Evolutionary conservation across 2,888 invertebrate genomes (phyloP).

Genomic region (Endomychus coccineus): DNA sequence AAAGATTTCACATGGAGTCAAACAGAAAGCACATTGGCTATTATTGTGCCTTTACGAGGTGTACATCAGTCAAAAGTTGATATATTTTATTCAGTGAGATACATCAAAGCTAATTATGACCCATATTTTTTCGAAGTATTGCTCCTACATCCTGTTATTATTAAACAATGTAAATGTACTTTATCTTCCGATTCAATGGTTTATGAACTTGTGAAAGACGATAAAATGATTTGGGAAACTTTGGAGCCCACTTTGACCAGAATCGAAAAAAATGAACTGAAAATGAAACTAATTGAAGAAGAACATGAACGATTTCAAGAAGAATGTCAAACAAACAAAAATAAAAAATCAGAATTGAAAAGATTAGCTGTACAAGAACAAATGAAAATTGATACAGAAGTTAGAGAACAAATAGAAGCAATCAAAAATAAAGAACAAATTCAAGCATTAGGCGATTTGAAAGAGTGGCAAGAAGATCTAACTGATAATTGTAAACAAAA

Average conservation of each 20-base stretch:
- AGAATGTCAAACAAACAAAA: slow-evolving; percentile 47
- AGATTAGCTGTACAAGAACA: slow-evolving; percentile 54
- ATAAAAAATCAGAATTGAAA: slow-evolving; percentile 50
- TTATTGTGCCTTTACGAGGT: slow-evolving; percentile 60
- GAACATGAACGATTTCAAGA: slow-evolving; percentile 51
- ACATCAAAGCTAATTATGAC: slow-evolving; percentile 64
- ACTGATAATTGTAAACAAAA: slow-evolving; percentile 3
- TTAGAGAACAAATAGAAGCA: slow-evolving; percentile 55
- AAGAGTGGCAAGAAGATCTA: slow-evolving; percentile 10
- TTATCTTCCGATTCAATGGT: slow-evolving; percentile 52
- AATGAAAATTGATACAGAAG: slow-evolving; percentile 51
- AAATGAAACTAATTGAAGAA: slow-evolving; percentile 52
- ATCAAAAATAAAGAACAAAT: slow-evolving; percentile 55
- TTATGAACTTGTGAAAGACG: slow-evolving; percentile 59
- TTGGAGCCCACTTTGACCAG: slow-evolving; percentile 52
- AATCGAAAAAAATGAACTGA: slow-evolving; percentile 49
- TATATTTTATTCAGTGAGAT: slow-evolving; percentile 60
- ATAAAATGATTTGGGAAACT: slow-evolving; percentile 49
- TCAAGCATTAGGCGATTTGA: slow-evolving; percentile 58
- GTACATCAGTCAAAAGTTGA: slow-evolving; percentile 58
- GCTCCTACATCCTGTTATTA: slow-evolving; percentile 55
- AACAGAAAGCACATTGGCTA: slow-evolving; percentile 52
- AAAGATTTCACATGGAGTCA: slow-evolving; percentile 74
- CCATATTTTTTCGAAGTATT: slow-evolving; percentile 72
- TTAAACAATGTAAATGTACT: slow-evolving; percentile 56